Percentiles rank a stretch among this genome's conserved stretches.
phyloP scores from a whole-genome alignment of 2,888 invertebrate species.

The Chesias legatella region DNA sequence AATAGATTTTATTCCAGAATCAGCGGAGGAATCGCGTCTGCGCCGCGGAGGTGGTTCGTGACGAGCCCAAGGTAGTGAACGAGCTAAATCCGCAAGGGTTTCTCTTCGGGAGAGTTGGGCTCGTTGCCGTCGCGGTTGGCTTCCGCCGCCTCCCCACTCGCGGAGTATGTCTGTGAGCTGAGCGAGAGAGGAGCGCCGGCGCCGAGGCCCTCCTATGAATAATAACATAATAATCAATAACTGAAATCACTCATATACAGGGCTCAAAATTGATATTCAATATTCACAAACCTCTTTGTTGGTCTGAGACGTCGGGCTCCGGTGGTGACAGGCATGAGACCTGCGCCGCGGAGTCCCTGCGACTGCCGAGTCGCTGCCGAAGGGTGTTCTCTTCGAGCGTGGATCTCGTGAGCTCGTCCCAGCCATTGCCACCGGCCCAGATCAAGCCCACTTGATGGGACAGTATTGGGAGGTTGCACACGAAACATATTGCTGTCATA shows the following conservation, averaged over 20 bases:
- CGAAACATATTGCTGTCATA: conserved; percentile 97
- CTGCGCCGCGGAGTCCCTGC: conserved; percentile 95
- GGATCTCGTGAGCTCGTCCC: conserved; percentile 95
- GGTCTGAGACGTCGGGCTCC: conserved; percentile 85
- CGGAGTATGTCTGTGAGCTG: conserved; percentile 93
- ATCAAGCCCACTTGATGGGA: conserved; percentile 96
- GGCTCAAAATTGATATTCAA: background rate
- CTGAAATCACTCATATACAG: background rate
- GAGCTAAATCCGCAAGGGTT: conserved; percentile 92
- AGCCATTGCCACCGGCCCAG: conserved; percentile 96
- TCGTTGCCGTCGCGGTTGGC: conserved; percentile 72
- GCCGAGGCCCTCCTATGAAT: conserved; percentile 81
- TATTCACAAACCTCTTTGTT: conserved; percentile 54
- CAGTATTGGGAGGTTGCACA: conserved; percentile 96
- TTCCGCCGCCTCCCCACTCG: conserved; percentile 90
- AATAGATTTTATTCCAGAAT: conserved; percentile 90
- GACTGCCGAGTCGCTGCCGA: conserved; percentile 90
- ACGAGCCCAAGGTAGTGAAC: conserved; percentile 91
- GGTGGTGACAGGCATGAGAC: conserved; percentile 92
- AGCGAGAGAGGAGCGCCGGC: conserved; percentile 91
- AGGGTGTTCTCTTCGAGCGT: conserved; percentile 92
- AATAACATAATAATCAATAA: conserved; percentile 9
- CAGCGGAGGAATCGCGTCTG: conserved; percentile 92
- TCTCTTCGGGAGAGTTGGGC: conserved; percentile 90
- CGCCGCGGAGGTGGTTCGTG: conserved; percentile 82